Conservation (phyloP, 2,888 invertebrate species). For the Drosophila imparisetae region DNA sequence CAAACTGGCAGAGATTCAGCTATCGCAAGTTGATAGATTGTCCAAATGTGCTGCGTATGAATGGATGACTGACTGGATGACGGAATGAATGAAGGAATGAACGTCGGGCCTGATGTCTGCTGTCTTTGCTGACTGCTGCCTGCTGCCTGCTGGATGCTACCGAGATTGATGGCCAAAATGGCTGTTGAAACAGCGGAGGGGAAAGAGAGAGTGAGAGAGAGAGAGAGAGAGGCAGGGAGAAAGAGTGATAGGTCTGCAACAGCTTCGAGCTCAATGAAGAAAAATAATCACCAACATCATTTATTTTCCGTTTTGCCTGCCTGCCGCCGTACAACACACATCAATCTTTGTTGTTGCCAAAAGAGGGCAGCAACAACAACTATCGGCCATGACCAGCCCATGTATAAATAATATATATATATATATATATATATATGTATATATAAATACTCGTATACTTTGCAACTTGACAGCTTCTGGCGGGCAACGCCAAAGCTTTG, state of each 20-base stretch:
- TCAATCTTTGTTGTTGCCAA: conserved; percentile 82
- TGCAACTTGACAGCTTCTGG: conserved; percentile 73
- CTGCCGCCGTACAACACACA: conserved; percentile 77
- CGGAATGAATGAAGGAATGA: conserved; percentile 52
- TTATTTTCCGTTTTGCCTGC: conserved; percentile 82
- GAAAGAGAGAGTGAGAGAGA: conserved; percentile 16
- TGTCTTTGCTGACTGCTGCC: conserved; percentile 42
- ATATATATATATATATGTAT: conserved; percentile 1
- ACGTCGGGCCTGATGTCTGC: conserved; percentile 35
- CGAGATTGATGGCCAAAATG: conserved; percentile 77
- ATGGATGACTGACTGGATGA: conserved; percentile 44
- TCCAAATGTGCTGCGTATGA: conserved; percentile 67
- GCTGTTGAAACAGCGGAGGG: conserved; percentile 72
- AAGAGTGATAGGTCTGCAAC: conserved; percentile 19
- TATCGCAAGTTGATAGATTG: conserved; percentile 66
- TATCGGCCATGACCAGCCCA: conserved; percentile 72
- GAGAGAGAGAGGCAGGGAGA: conserved; percentile 12
- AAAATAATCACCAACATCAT: conserved; percentile 84
- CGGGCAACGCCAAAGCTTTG: conserved; percentile 63
- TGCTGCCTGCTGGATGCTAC: conserved; percentile 62
- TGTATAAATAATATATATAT: conserved; percentile 7
- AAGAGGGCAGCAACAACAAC: conserved; percentile 66
- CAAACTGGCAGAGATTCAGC: conserved; percentile 22
- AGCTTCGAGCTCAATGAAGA: conserved; percentile 81
- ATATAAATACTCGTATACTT: conserved; percentile 46